Conservation (phyloP, 2,113 vertebrate species). For the Anoplopoma fimbria region DNA sequence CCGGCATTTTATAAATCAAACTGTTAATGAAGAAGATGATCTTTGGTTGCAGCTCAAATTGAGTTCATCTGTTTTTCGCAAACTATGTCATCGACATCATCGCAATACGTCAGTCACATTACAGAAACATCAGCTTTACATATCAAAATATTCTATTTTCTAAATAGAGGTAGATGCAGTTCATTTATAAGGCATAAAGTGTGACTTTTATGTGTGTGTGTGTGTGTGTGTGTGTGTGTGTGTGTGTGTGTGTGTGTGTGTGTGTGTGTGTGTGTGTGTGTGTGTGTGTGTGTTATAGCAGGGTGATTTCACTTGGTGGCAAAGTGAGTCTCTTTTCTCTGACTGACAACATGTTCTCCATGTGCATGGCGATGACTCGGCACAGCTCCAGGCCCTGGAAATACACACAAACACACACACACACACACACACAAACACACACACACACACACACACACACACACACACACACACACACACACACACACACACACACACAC, state of each 20-base stretch:
- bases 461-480: conserved; percentile 3
- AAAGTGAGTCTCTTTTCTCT: conserved; percentile 94
- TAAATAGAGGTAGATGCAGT: conserved; percentile 71
- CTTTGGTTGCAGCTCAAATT: neutral
- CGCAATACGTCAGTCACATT: neutral
- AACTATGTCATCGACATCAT: neutral
- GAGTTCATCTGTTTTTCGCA: neutral
- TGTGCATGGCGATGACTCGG: conserved; percentile 91
- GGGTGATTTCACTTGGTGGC: conserved; percentile 96
- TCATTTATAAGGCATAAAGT: conserved; percentile 39
- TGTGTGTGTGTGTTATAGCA: conserved; percentile 84
- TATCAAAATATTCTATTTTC: conserved; percentile 51
- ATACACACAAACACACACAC: conserved; percentile 8
- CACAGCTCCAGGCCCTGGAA: conserved; percentile 94
- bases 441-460: conserved; percentile 22
- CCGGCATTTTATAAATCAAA: neutral
- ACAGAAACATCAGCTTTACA: conserved; percentile 19
- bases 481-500: conserved; percentile 11
- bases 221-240: conserved; percentile 27
- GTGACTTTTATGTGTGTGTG: conserved; percentile 25
- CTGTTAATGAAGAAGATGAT: neutral
- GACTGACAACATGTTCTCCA: conserved; percentile 91
- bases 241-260: conserved; percentile 9
- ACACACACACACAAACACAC: conserved; percentile 16
- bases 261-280: conserved; percentile 33